Base-by-base conservation (phyloP, 35 echinoderm and acorn worm genomes). In the Ophioderma brevispina region DNA sequence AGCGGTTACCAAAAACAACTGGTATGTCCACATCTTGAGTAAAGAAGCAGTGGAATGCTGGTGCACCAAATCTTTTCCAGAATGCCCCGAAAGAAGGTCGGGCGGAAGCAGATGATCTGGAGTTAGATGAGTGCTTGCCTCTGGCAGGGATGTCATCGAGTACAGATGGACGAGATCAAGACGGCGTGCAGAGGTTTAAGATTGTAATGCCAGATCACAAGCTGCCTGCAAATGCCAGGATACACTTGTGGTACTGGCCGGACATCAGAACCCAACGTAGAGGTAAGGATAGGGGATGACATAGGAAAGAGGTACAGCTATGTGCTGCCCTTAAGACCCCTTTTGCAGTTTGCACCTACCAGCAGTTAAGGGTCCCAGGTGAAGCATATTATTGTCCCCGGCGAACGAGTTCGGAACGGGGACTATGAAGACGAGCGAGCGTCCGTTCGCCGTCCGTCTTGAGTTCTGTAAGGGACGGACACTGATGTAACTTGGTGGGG, bases 181-280 rank as follows among this genome's bases (percentile, higher is more conserved):
- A 87, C 1, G 93, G 93, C 13, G 43, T 37, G 8, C 77, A 78
- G 25, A 41, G 93, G 21, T 95, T 95, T 77, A 89, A 94, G 76
- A 92, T 98, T 93, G 76, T 87, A 19, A 80, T 94, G 30, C 96
- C 92, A 41, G 87, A 92, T 82, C 92, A 92, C 36, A 77, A 92
- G 33, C 39, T 98, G 18, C 96, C 96, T 28, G 36, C 10, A 32
- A 89, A 84, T 64, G 86, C 90, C 19, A 85, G 75, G 4, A 76
- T 78, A 6, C 88, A 80, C 52, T 39, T 82, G 15, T 94, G 92
- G 96, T 91, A 94, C 75, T 90, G 90, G 96, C 85, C 77, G 40
- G 90, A 95, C 76, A 95, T 90, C 32, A 80, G 87, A 92, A 32
- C 96, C 96, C 39, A 77, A 64, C 75, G 31, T 79, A 52, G 50